Conservation (phyloP, 2,797 vertebrate genomes). For the Luscinia luscinia region DNA sequence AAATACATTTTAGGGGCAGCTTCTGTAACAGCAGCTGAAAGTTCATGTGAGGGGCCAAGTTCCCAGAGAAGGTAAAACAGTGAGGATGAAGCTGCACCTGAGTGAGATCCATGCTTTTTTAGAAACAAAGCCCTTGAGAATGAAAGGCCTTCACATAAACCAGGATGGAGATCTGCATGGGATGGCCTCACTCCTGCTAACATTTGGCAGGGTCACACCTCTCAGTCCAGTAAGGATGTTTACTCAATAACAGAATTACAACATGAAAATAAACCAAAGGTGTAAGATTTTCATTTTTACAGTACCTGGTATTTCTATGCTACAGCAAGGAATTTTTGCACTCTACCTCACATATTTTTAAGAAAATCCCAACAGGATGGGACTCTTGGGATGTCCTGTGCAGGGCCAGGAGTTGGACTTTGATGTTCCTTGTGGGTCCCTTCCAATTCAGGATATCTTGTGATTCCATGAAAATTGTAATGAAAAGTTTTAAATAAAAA, state of each 20-base stretch:
- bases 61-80: neutral
- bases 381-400: neutral
- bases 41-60: neutral
- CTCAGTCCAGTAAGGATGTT: neutral
- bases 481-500: neutral
- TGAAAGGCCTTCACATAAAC: neutral
- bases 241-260: neutral
- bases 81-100: neutral
- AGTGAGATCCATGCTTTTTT: neutral
- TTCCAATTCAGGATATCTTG: neutral
- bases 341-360: neutral
- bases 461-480: neutral
- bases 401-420: neutral
- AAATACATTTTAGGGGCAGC: neutral
- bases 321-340: neutral
- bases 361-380: neutral
- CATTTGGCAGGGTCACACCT: neutral
- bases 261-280: neutral
- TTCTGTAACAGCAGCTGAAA: neutral
- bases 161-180: neutral
- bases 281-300: neutral
- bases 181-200: neutral
- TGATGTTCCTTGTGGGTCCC: neutral
- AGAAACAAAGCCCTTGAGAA: neutral
- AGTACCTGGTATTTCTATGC: neutral